Evolutionary conservation across 1,140 invertebrate species (phyloP).

Genomic region (Agrilus planipennis): DNA sequence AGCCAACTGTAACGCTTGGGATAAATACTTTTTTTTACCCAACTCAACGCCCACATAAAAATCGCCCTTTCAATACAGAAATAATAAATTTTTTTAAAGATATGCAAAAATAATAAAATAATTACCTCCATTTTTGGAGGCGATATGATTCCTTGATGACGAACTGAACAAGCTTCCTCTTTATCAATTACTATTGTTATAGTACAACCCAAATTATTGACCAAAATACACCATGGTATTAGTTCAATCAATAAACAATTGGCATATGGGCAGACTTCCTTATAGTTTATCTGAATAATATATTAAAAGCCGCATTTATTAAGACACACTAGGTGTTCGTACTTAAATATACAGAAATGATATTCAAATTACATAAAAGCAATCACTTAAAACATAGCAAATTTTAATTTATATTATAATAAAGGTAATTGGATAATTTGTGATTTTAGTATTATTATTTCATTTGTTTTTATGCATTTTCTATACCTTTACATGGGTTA

Average conservation of each 20-base stretch:
- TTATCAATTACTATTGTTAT: slow-evolving; percentile 40
- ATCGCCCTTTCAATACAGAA: slow-evolving; percentile 36
- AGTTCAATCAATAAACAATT: slow-evolving; percentile 60
- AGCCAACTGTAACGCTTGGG: slow-evolving; percentile 40
- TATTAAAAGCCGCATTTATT: slow-evolving; percentile 3
- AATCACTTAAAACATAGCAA: no score
- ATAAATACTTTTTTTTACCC: slow-evolving; percentile 36
- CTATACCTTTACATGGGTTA: slow-evolving; percentile 46
- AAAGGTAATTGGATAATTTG: no score
- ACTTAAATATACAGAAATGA: background rate
- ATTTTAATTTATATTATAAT: no score
- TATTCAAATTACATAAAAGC: no score
- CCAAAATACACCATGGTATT: slow-evolving; percentile 59
- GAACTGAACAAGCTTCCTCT: slow-evolving; percentile 43
- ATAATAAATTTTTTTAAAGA: no score
- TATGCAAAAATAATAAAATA: slow-evolving; percentile 9
- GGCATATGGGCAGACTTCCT: slow-evolving; percentile 41
- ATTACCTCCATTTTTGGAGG: slow-evolving; percentile 45
- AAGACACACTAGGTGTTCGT: no score
- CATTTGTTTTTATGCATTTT: no score
- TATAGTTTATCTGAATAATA: slow-evolving; percentile 42
- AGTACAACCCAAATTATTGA: slow-evolving; percentile 51
- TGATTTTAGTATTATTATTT: background rate
- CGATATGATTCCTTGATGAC: slow-evolving; percentile 45
- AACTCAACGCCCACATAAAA: slow-evolving; percentile 45